These are phyloP conservation scores for Paramuricea clavata DNA, from an alignment of 92 coral and sea anemone genomes.

Conservation along the genomic window DNA sequence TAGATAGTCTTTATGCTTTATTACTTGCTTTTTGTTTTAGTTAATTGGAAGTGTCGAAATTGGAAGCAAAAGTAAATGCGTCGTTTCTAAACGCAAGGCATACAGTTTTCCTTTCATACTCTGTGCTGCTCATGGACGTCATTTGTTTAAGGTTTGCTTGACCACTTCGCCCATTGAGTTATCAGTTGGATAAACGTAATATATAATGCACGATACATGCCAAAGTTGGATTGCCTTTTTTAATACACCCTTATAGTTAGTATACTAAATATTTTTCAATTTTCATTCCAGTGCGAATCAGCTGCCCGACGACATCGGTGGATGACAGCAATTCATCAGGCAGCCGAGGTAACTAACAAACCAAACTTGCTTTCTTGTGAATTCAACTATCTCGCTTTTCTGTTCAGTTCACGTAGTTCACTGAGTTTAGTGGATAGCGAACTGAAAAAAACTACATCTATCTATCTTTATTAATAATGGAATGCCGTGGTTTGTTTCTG, in stretches of 20 bases:
- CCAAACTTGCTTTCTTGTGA: neutral
- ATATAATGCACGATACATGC: no score
- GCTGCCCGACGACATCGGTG: slow-evolving; percentile 24
- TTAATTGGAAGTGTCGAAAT: slow-evolving; percentile 88
- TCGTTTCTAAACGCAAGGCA: slow-evolving; percentile 75
- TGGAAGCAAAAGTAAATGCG: slow-evolving; percentile 73
- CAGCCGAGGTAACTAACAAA: neutral
- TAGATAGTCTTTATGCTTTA: neutral
- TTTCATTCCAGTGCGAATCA: slow-evolving; percentile 10
- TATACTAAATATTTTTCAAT: neutral
- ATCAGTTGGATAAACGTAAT: no score
- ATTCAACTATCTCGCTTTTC: neutral
- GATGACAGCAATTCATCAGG: slow-evolving; percentile 28
- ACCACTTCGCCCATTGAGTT: neutral
- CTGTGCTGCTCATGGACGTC: slow-evolving; percentile 80
- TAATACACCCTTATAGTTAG: no score
- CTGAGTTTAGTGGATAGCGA: no score
- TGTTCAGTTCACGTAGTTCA: neutral
- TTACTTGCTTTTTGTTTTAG: slow-evolving; percentile 48
- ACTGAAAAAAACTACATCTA: no score
- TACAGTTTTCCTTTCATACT: slow-evolving; percentile 91
- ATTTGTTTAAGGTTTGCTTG: slow-evolving; percentile 84
- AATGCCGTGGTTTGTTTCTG: no score
- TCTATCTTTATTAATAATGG: no score
- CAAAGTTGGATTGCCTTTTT: no score